Conservation (phyloP, 1,140 invertebrate species). For the Drosophila watanabei region DNA sequence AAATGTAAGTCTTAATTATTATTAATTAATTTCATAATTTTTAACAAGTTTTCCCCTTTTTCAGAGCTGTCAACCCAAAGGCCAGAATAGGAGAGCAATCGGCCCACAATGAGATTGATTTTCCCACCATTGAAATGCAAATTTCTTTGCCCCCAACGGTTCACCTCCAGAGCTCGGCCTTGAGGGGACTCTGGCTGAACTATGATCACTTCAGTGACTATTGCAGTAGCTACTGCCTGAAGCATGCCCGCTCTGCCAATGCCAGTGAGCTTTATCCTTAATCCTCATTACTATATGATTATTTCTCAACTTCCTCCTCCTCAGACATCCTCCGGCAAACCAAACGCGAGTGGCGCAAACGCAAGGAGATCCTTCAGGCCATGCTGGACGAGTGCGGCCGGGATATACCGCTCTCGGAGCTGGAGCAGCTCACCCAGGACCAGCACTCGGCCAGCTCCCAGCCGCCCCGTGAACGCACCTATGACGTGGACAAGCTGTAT, state of each 20-base stretch:
- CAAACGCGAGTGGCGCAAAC: conserved; percentile 84
- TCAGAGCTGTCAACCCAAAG: conserved; percentile 73
- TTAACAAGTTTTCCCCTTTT: background rate
- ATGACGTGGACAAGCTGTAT: conserved; percentile 82
- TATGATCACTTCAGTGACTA: conserved; percentile 88
- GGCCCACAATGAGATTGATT: conserved; percentile 86
- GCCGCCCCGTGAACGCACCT: conserved; percentile 54
- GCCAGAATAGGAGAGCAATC: conserved; percentile 75
- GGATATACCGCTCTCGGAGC: conserved; percentile 62
- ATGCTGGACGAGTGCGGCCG: conserved; percentile 74
- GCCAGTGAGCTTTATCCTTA: conserved; percentile 52
- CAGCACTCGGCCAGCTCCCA: conserved; percentile 66
- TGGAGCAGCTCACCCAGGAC: conserved; percentile 71
- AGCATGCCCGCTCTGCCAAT: conserved; percentile 66
- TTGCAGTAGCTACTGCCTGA: conserved; percentile 85
- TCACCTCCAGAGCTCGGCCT: conserved; percentile 86
- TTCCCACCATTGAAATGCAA: conserved; percentile 87
- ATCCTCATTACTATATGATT: background rate
- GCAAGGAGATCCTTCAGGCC: conserved; percentile 80
- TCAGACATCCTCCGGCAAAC: conserved; percentile 80
- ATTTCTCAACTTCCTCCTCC: background rate
- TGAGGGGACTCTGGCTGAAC: conserved; percentile 88
- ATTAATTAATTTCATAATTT: too few relatives aligned
- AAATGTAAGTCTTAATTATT: conserved; percentile 64
- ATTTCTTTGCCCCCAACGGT: conserved; percentile 87